Percentiles rank a stretch among this genome's conserved stretches.
These are phyloP conservation scores for Oryzias javanicus DNA, from an alignment of 2,113 vertebrate species.

Conservation along the genomic window DNA sequence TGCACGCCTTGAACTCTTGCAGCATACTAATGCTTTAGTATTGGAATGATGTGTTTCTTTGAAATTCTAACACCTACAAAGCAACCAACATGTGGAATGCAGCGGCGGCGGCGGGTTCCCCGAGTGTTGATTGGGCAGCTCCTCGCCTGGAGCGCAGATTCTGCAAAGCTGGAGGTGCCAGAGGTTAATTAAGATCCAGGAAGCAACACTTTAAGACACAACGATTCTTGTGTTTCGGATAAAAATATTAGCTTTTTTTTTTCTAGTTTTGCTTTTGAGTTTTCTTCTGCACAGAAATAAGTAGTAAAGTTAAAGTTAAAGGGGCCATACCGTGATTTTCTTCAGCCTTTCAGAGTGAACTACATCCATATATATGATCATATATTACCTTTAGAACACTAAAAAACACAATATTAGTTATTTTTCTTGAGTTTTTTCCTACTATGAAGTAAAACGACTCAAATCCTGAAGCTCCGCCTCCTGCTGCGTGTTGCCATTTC, in stretches of 20 bases:
- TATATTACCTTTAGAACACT: too few relatives aligned
- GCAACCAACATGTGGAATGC: constrained; percentile 27
- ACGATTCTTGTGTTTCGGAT: constrained; percentile 18
- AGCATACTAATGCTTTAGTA: constrained; percentile 38
- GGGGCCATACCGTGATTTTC: too few relatives aligned
- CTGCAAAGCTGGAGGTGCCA: constrained; percentile 33
- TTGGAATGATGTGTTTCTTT: constrained; percentile 38
- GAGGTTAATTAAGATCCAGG: constrained; percentile 50
- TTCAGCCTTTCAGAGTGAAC: too few relatives aligned
- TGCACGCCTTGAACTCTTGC: constrained; percentile 23
- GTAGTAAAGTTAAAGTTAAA: too few relatives aligned
- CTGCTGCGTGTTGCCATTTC: too few relatives aligned
- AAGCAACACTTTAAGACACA: constrained; percentile 27
- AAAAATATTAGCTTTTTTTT: constrained; percentile 18
- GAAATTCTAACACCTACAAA: constrained; percentile 36
- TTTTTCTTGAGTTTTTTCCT: too few relatives aligned
- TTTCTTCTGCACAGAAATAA: too few relatives aligned
- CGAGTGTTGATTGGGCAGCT: constrained; percentile 20
- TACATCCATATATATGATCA: too few relatives aligned
- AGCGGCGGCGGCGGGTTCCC: constrained; percentile 25
- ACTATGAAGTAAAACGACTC: too few relatives aligned
- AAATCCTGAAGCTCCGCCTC: too few relatives aligned
- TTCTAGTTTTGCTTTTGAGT: constrained; percentile 13
- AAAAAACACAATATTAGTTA: too few relatives aligned
- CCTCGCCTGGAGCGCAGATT: constrained; percentile 20